Evolutionary conservation across 30 jellyfish, hydroid and myxozoan genomes (phyloP).

Genomic region (Aurelia aurita): DNA sequence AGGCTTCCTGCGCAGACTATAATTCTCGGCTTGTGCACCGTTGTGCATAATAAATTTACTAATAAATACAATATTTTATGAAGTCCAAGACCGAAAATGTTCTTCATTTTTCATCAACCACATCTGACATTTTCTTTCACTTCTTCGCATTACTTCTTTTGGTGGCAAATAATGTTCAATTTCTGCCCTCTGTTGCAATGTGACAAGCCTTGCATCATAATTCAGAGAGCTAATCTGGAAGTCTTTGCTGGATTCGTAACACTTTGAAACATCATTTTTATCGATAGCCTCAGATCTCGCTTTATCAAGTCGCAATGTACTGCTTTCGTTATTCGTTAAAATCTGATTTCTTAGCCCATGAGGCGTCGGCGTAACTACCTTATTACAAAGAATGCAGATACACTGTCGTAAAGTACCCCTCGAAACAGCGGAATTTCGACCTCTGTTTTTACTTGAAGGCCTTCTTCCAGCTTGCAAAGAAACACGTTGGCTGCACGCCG

Average conservation of each 20-base stretch:
- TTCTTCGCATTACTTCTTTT: conserved; percentile 53
- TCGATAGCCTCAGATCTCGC: not conserved
- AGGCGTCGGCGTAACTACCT: conserved; percentile 41
- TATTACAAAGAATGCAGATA: conserved; percentile 60
- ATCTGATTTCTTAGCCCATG: conserved; percentile 25
- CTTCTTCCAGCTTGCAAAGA: conserved; percentile 21
- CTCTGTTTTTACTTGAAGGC: not conserved
- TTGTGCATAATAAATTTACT: too few species aligned
- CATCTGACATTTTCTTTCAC: conserved; percentile 59
- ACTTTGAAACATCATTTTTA: not conserved
- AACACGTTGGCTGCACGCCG: conserved; percentile 53
- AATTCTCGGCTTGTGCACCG: too few species aligned
- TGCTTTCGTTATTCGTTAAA: not conserved
- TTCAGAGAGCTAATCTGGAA: conserved; percentile 54
- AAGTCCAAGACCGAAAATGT: conserved; percentile 14
- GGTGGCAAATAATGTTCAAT: conserved; percentile 62
- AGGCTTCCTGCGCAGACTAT: too few species aligned
- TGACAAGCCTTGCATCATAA: conserved; percentile 66
- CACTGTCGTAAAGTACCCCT: conserved; percentile 29
- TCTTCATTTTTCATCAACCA: conserved; percentile 61
- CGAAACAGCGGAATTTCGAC: not conserved
- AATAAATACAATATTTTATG: too few species aligned
- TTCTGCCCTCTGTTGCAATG: conserved; percentile 29
- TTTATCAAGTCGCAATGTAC: not conserved
- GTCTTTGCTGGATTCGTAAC: not conserved